These are phyloP conservation scores for Cyanocitta stelleri DNA, from an alignment of 2,113 vertebrate species.

Conservation along the genomic window DNA sequence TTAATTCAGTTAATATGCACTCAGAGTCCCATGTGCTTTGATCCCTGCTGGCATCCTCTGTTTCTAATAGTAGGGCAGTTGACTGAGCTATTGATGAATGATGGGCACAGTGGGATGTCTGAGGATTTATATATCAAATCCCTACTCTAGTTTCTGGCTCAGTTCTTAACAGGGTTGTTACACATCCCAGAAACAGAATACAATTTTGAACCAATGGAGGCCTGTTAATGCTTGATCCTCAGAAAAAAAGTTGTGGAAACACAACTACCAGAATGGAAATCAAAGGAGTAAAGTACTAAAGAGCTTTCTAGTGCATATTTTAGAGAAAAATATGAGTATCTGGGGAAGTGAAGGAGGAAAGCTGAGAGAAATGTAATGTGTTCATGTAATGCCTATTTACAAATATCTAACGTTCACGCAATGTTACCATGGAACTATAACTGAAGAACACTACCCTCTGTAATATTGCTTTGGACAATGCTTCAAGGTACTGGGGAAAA, in stretches of 20 bases:
- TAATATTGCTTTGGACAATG: not conserved
- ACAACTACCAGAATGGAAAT: not conserved
- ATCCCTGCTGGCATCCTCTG: not conserved
- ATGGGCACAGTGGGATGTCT: not conserved
- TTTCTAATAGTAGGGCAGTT: constrained; percentile 18
- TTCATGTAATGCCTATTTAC: not conserved
- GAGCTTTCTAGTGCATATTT: not conserved
- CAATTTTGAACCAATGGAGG: not conserved
- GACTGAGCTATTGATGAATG: constrained; percentile 15
- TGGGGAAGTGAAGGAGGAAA: not conserved
- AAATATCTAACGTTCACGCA: not conserved
- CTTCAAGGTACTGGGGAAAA: not conserved
- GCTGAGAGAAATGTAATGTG: not conserved
- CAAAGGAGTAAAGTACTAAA: not conserved
- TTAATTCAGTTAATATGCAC: constrained; percentile 28
- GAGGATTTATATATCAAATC: not conserved
- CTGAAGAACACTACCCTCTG: not conserved
- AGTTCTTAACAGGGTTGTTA: not conserved
- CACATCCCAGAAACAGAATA: not conserved
- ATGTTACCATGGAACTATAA: not conserved
- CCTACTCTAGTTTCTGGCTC: not conserved
- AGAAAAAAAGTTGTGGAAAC: not conserved
- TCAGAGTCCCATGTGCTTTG: not conserved
- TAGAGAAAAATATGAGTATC: not conserved
- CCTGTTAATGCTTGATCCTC: not conserved